These are phyloP conservation scores for Phrynocephalus forsythii DNA, from an alignment of 2,797 vertebrate species.

Conservation along the genomic window DNA sequence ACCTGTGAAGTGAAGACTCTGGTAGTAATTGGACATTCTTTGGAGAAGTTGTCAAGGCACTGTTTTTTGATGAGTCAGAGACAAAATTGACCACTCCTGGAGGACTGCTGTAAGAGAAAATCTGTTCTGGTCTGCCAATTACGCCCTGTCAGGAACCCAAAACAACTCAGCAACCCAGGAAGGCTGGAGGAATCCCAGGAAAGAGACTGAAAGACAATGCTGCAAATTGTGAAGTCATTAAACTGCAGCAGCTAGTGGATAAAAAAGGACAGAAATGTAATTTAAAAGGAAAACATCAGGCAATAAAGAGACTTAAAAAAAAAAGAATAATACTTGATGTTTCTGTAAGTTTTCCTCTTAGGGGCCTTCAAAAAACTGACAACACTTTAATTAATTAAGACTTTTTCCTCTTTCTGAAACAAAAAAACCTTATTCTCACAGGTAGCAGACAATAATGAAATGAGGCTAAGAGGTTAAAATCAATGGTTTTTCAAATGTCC, in stretches of 20 bases:
- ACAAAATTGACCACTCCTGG: background rate
- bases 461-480: background rate
- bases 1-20: no score
- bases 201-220: background rate
- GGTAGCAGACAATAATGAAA: background rate
- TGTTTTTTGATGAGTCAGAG: no score
- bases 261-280: background rate
- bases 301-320: background rate
- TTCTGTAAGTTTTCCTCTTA: background rate
- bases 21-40: no score
- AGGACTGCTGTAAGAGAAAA: background rate
- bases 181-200: background rate
- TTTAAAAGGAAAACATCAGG: background rate
- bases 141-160: background rate
- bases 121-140: background rate
- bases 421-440: background rate
- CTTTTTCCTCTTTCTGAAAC: background rate
- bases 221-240: conserved; percentile 19
- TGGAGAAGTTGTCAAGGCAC: no score
- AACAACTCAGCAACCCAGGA: background rate
- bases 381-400: conserved; percentile 26
- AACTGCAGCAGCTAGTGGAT: background rate
- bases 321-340: background rate
- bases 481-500: background rate
- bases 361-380: background rate